Base-by-base conservation (phyloP, 2,888 invertebrate species). In the Mythimna vitellina region DNA sequence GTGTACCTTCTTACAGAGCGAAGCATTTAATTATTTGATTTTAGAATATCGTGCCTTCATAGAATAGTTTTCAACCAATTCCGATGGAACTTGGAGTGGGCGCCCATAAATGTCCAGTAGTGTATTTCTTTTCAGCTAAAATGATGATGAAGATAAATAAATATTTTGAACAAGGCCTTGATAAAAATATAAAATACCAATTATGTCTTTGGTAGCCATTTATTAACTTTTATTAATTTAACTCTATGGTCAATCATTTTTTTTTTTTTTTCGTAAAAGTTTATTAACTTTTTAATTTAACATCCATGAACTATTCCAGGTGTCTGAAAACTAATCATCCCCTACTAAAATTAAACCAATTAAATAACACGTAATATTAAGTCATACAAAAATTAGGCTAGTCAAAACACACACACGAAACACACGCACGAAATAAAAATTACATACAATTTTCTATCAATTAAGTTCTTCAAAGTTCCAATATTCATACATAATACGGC, bases 401-500 rank as follows among this genome's bases (percentile, higher is more conserved):
- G 86, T 87, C 88, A 87, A 88, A 87, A 88, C 86, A 86, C 78
- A 65, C 70, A 64, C 69, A 63, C 65, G 86, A 88, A 86, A 86
- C 78, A 65, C 70, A 64, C 69, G 60, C 64, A 73, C 74, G 58
- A 80, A 83, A 87, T 78, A 76, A 76, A 88, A 88, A 92, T 92
- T 88, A 90, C 87, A 84, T 87, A 90, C 91, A 90, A 91, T 92
- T 91, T 92, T 88, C 90, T 88, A 89, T 90, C 91, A 92, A 92
- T 92, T 92, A 92, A 88, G 87, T 87, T 82, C 86, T 86, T 85
- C 82, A 84, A 77, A 83, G 49, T 65, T 74, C 66, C 69, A 80
- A 81, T 78, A 84, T 73, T 78, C 81, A 76, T 81, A 84, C 81
- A 71, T 76, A 72, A 60, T 78, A 61, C 62, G 73, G 70, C 66